phyloP scores from a whole-genome alignment of 2,888 invertebrate genomes.

The Halocaridina rubra region DNA sequence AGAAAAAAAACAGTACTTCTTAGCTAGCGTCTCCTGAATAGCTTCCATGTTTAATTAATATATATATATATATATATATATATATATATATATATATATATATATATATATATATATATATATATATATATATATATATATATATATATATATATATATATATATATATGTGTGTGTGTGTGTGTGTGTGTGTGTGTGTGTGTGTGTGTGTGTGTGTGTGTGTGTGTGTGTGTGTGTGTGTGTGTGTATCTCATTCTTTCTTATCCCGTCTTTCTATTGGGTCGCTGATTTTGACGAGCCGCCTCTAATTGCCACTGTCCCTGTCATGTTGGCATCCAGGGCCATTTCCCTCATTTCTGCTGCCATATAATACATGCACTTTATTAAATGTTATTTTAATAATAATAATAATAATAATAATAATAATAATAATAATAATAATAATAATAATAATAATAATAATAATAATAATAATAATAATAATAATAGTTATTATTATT shows the following conservation, averaged over 20 bases:
- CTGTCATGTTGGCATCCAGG: too few relatives aligned
- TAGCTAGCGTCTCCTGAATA: too few relatives aligned
- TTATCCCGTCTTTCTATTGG: too few relatives aligned
- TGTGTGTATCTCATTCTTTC: too few relatives aligned
- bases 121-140: slow-evolving; percentile 12
- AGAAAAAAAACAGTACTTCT: too few relatives aligned
- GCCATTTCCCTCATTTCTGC: too few relatives aligned
- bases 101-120: slow-evolving; percentile 10
- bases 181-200: neutral
- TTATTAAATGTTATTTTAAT: neutral
- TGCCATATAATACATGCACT: too few relatives aligned
- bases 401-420: neutral
- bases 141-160: neutral
- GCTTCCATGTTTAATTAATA: neutral
- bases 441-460: neutral
- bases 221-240: slow-evolving; percentile 10
- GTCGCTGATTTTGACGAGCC: too few relatives aligned
- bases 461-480: too few relatives aligned
- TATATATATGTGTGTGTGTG: neutral
- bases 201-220: slow-evolving; percentile 9
- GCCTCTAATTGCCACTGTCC: too few relatives aligned
- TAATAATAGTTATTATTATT: too few relatives aligned
- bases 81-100: slow-evolving; percentile 9
- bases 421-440: neutral
- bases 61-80: slow-evolving; percentile 14